Base-by-base conservation (phyloP, 2,797 vertebrate species). In the Epinephelus malabaricus region DNA sequence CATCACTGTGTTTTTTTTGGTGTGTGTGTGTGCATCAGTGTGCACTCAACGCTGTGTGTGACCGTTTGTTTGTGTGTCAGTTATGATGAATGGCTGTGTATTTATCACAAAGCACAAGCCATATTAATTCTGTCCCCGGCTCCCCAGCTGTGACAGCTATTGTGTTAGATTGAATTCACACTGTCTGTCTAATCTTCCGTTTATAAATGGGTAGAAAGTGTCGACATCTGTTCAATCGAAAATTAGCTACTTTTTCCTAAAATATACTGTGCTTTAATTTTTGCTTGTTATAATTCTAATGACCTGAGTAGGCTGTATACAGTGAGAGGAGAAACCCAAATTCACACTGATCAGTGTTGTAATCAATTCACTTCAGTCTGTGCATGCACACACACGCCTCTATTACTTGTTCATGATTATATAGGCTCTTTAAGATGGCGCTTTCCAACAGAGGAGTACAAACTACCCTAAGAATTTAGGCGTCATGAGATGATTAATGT, bases 61-160 rank as follows among this genome's bases (percentile, higher is more conserved):
- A 3, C 15, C 40, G 21, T 81, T 23, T 77, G 65, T 78, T 50
- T 77, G 50, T 25, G 30, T 58, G 83, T 83, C 76, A 60, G 19
- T 76, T 49, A 82, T 86, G 82, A 88, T 83, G 45, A 87, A 85
- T 71, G 82, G 25, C 60, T 72, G 68, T 67, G 75, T 82, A 40
- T 88, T 87, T 76, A 77, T 81, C 83, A 76, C 75, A 55, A 54
- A 76, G 68, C 51, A 5, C 17, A 8, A 10, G 56, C 46, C 64
- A 62, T 82, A 84, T 87, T 76, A 77, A 85, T 69, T 83, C 54
- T 56, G 34, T 23, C 38, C 58, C 60, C 0, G 47, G 25, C 66
- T 81, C 50, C 46, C 61, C 74, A 64, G 80, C 83, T 64, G 73
- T 73, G 81, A 82, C 81, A 49, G 67, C 63, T 30, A 77, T 83